Base-by-base conservation (phyloP, 2,888 invertebrate species). In the Cryptus armator region DNA sequence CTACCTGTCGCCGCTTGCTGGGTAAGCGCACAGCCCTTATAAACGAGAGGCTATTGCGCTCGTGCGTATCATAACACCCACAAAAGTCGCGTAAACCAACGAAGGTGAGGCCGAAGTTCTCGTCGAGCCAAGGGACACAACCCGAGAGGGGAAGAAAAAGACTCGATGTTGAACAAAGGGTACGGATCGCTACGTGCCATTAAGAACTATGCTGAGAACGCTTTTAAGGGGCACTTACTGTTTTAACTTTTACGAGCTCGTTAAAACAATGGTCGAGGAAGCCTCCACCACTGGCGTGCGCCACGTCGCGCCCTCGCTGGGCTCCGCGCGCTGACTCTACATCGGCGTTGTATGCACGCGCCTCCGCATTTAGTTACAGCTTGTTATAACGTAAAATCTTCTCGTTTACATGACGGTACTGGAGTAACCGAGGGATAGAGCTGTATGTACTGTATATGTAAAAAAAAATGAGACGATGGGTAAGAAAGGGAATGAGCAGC, bases 191-290 rank as follows among this genome's bases (percentile, higher is more conserved):
- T 62, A 64, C 78, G 88, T 87, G 84, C 83, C 81, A 82, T 86
- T 84, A 86, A 86, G 81, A 48, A 56, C 80, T 56, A 77, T 81
- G 77, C 64, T 76, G 85, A 82, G 85, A 88, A 86, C 85, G 83
- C 85, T 88, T 88, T 87, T 86, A 88, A 86, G 84, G 83, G 72
- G 87, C 89, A 87, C 86, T 90, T 89, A 86, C 87, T 87, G 90
- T 88, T 90, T 88, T 88, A 91, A 92, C 89, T 90, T 91, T 92
- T 90, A 91, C 87, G 87, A 83, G 86, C 84, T 90, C 90, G 86
- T 90, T 91, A 90, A 90, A 89, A 86, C 88, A 89, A 90, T 89
- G 89, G 88, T 72, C 86, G 86, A 84, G 80, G 84, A 37, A 37
- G 37, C 37, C 37, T 37, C 37, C 37, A 9, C 37, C 37, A 37